Evolutionary conservation across 2,797 vertebrate species (phyloP).

Genomic region (Margarornis squamiger): DNA sequence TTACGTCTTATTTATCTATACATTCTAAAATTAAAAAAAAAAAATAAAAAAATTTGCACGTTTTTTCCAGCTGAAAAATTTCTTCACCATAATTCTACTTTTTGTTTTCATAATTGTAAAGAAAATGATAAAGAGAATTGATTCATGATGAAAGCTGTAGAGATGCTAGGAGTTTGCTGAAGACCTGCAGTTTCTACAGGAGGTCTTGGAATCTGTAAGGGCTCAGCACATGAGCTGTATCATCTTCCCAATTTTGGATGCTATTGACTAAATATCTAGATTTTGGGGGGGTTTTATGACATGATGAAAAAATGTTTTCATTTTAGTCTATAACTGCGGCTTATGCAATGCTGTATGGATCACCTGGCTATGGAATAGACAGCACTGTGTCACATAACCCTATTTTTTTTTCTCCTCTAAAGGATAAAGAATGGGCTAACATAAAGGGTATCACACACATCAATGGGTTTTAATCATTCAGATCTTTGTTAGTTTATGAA

Average conservation of each 20-base stretch:
- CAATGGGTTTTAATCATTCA: not conserved
- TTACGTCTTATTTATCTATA: not conserved
- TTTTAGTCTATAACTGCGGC: not conserved
- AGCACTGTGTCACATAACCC: not conserved
- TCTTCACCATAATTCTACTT: not conserved
- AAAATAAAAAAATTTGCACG: not conserved
- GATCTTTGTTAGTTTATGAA: not conserved
- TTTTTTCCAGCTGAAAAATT: not conserved
- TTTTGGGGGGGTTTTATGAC: accelerated
- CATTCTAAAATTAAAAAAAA: not conserved
- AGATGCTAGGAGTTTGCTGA: not conserved
- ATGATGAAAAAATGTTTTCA: not conserved
- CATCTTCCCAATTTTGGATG: not conserved
- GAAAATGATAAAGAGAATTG: not conserved
- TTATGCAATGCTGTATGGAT: not conserved
- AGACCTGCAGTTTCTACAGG: not conserved
- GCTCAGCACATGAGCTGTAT: not conserved
- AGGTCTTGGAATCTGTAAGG: not conserved
- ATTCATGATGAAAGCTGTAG: not conserved
- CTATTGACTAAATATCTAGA: not conserved
- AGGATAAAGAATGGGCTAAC: not conserved
- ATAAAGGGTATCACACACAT: not conserved
- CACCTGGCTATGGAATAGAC: not conserved
- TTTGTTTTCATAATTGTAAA: not conserved
- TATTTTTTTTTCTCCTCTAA: not conserved